phyloP scores from a whole-genome alignment of 2,113 vertebrate species.

The Regulus satrapa region DNA sequence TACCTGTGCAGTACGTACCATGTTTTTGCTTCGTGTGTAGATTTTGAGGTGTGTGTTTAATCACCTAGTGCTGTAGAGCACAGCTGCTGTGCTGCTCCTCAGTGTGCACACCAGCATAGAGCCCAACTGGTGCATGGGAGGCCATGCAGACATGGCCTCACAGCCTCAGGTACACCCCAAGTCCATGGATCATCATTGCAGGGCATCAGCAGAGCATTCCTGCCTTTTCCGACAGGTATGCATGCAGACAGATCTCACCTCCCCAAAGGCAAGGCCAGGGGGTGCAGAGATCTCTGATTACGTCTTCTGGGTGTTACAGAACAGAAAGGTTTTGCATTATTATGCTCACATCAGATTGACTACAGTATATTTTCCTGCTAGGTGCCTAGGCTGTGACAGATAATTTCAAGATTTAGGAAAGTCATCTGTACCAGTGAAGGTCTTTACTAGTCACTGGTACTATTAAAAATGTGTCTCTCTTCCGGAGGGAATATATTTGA shows the following conservation, averaged over 20 bases:
- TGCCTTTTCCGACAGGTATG: neutral
- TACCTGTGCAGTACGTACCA: neutral
- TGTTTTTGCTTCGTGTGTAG: neutral
- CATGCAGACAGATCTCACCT: neutral
- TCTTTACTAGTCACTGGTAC: neutral
- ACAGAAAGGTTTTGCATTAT: neutral
- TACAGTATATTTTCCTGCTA: neutral
- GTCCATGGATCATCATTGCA: rapidly evolving
- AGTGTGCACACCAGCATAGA: neutral
- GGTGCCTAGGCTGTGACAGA: neutral
- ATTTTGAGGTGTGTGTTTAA: neutral
- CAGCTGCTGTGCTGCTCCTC: neutral
- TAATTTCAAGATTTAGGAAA: neutral
- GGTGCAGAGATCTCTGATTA: neutral
- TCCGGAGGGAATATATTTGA: neutral
- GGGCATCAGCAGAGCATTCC: neutral
- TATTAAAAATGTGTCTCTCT: neutral
- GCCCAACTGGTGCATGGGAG: neutral
- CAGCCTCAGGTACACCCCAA: neutral
- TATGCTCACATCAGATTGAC: neutral
- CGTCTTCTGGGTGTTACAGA: neutral
- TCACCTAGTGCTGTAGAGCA: neutral
- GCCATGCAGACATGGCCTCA: rapidly evolving
- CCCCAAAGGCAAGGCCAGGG: neutral
- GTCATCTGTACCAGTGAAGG: neutral